These are phyloP conservation scores for Oxytorus armatus DNA, from an alignment of 2,888 invertebrate species.

Conservation along the genomic window DNA sequence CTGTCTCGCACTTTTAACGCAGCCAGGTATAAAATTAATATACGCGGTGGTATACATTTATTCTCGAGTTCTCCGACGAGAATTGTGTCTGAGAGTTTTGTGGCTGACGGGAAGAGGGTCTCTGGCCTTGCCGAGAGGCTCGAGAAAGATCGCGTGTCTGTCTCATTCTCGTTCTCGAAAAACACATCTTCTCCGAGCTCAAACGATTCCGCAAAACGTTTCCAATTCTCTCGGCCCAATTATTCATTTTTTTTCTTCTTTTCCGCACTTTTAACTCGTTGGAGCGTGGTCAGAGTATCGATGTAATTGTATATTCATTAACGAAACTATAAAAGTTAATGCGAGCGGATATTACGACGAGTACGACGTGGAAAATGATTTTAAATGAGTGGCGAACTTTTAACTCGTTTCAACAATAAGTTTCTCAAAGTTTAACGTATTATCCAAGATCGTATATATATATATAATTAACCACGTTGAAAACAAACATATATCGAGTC, in stretches of 20 bases:
- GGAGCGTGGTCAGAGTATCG: neutral
- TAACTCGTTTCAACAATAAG: too few relatives aligned
- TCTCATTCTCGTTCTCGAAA: conserved; percentile 37
- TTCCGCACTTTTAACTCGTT: neutral
- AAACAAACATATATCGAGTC: conserved; percentile 17
- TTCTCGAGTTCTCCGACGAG: conserved; percentile 36
- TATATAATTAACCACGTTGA: conserved; percentile 24
- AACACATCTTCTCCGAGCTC: neutral
- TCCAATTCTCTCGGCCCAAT: neutral
- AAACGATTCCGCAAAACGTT: conserved; percentile 14
- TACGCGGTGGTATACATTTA: conserved; percentile 22
- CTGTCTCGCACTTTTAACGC: conserved; percentile 45
- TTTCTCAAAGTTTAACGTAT: conserved; percentile 1
- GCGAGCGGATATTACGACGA: conserved; percentile 9
- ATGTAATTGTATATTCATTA: neutral
- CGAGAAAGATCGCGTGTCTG: conserved; percentile 60
- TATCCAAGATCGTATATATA: conserved; percentile 19
- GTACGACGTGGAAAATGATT: conserved; percentile 9
- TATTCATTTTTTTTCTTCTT: conserved; percentile 19
- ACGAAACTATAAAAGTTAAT: conserved; percentile 14
- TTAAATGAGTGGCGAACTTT: neutral
- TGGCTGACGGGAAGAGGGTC: conserved; percentile 16
- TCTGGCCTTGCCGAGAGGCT: conserved; percentile 65
- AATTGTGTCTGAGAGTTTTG: conserved; percentile 52
- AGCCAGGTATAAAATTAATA: conserved; percentile 26